phyloP scores from a whole-genome alignment of 64 coral and sea anemone species.

The Anthopleura sola region DNA sequence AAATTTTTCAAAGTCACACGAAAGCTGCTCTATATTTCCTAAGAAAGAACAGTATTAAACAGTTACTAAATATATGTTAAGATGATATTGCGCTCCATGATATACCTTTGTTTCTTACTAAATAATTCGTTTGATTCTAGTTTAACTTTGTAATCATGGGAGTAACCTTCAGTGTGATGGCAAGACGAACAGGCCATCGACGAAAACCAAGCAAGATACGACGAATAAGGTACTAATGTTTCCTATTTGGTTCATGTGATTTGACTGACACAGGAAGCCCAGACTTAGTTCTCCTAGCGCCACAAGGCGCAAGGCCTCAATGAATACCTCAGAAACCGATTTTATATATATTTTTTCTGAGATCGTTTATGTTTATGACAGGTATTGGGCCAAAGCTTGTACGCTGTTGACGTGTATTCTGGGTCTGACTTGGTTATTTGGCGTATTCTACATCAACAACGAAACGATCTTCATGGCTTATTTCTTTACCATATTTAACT shows the following conservation, averaged over 20 bases:
- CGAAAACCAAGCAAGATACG: constrained; percentile 31
- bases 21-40: no score
- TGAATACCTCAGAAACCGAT: no score
- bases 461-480: constrained; percentile 74
- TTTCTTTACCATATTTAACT: constrained; percentile 78
- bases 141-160: constrained; percentile 78
- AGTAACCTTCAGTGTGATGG: constrained; percentile 77
- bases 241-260: neutral
- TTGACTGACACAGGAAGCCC: constrained; percentile 1
- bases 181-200: constrained; percentile 31
- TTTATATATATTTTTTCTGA: no score
- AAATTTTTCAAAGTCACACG: no score
- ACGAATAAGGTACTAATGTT: constrained; percentile 29
- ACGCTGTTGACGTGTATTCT: constrained; percentile 77
- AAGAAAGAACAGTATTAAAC: no score
- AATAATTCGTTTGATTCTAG: constrained; percentile 26
- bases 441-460: constrained; percentile 75
- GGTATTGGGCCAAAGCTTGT: constrained; percentile 75
- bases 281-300: neutral
- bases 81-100: neutral
- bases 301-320: no score
- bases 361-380: constrained; percentile 1
- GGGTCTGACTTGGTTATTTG: constrained; percentile 78
- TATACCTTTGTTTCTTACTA: neutral
- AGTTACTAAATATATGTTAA: no score